These are phyloP conservation scores for Procambarus clarkii DNA, from an alignment of 1,140 invertebrate species.

Conservation along the genomic window DNA sequence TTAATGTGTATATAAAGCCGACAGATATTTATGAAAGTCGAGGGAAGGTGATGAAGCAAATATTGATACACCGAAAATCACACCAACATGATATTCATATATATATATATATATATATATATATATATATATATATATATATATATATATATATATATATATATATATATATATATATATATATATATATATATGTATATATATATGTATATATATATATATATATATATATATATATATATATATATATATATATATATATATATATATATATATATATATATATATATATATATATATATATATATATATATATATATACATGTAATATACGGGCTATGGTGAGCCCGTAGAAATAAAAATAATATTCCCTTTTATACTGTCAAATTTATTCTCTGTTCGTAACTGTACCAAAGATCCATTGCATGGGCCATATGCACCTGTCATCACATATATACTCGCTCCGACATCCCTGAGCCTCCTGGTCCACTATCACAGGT, in stretches of 20 bases:
- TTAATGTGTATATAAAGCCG: no score
- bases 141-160: slow-evolving; percentile 2
- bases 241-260: slow-evolving; percentile 36
- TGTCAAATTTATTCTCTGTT: no score
- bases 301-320: slow-evolving; percentile 54
- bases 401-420: no score
- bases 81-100: neutral
- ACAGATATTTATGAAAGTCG: no score
- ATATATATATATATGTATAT: slow-evolving; percentile 40
- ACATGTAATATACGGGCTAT: neutral
- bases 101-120: neutral
- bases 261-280: slow-evolving; percentile 40
- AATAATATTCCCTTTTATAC: no score
- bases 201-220: slow-evolving; percentile 45
- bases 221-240: slow-evolving; percentile 36
- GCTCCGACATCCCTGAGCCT: no score
- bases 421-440: no score
- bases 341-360: no score
- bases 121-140: slow-evolving; percentile 9
- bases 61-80: no score
- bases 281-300: slow-evolving; percentile 49
- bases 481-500: no score
- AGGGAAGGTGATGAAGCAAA: no score
- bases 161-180: slow-evolving; percentile 14
- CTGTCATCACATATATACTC: no score